These are phyloP conservation scores for Jaculus jaculus DNA, from an alignment of 2,113 vertebrate species.

Conservation along the genomic window DNA sequence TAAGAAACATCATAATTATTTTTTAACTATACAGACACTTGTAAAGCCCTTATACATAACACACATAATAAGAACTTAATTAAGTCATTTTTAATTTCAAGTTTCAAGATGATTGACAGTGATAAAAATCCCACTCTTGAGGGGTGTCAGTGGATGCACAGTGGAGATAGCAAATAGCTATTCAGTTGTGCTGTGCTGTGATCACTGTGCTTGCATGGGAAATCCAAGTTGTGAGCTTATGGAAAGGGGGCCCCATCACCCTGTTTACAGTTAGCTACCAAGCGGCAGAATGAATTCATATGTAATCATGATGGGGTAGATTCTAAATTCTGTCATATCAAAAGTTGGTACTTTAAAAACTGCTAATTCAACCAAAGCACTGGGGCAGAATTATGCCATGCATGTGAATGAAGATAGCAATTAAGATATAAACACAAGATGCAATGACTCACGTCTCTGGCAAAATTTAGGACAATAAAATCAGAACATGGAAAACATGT, in stretches of 20 bases:
- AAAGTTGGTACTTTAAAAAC: background rate
- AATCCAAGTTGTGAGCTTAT: background rate
- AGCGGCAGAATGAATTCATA: background rate
- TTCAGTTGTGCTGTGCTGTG: background rate
- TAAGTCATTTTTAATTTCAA: background rate
- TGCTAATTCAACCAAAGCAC: background rate
- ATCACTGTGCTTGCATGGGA: background rate
- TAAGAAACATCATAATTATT: background rate
- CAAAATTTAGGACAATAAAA: background rate
- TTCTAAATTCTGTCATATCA: background rate
- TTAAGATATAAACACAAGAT: background rate
- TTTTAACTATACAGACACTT: background rate
- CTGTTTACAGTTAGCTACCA: background rate
- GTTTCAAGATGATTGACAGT: background rate
- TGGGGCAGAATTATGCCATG: background rate
- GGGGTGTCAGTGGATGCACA: background rate
- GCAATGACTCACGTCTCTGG: background rate
- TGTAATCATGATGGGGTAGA: background rate
- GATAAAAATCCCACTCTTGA: background rate
- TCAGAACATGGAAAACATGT: background rate
- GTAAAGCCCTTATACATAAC: background rate
- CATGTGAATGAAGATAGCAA: background rate
- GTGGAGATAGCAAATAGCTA: background rate
- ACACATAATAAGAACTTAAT: background rate
- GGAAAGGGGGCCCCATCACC: background rate